These are phyloP conservation scores for Pogonognathellus flavescens DNA, from an alignment of 1,140 invertebrate genomes.

Conservation along the genomic window DNA sequence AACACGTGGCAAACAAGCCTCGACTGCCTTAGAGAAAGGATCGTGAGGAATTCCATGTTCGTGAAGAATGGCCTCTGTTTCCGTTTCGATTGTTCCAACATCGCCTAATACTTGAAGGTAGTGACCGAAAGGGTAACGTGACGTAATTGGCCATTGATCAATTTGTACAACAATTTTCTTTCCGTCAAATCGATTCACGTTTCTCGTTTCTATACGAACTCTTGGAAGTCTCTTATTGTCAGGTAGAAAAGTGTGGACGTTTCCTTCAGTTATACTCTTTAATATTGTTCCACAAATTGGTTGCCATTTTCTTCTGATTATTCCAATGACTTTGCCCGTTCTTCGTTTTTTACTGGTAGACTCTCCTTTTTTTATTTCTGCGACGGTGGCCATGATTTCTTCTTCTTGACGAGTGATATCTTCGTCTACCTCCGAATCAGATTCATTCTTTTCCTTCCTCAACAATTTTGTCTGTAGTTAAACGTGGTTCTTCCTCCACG, in stretches of 20 bases:
- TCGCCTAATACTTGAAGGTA: constrained; percentile 88
- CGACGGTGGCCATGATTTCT: constrained; percentile 68
- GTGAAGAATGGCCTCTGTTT: constrained; percentile 94
- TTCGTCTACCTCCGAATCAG: constrained; percentile 66
- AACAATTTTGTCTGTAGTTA: constrained; percentile 67
- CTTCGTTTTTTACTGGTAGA: constrained; percentile 70
- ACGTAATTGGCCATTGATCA: constrained; percentile 91
- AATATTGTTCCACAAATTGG: constrained; percentile 96
- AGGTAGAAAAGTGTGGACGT: constrained; percentile 87
- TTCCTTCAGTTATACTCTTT: constrained; percentile 82
- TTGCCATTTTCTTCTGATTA: constrained; percentile 95
- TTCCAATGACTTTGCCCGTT: constrained; percentile 92
- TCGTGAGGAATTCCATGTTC: constrained; percentile 98
- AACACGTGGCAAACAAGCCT: constrained; percentile 89
- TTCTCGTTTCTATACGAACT: constrained; percentile 91
- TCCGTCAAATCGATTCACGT: constrained; percentile 83
- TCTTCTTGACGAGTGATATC: constrained; percentile 66
- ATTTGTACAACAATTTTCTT: constrained; percentile 93
- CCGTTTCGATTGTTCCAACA: constrained; percentile 89
- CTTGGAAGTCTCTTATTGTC: constrained; percentile 91
- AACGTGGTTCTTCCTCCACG: constrained; percentile 71
- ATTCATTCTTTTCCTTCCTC: constrained; percentile 78
- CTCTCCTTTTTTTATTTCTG: constrained; percentile 53
- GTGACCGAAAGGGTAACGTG: constrained; percentile 85
- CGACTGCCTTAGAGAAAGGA: constrained; percentile 93